A percentile compares a stretch with the other conserved stretches of the same genome.
Evolutionary conservation across 2,888 invertebrate species (phyloP).

Genomic region (Amphimallon solstitiale): DNA sequence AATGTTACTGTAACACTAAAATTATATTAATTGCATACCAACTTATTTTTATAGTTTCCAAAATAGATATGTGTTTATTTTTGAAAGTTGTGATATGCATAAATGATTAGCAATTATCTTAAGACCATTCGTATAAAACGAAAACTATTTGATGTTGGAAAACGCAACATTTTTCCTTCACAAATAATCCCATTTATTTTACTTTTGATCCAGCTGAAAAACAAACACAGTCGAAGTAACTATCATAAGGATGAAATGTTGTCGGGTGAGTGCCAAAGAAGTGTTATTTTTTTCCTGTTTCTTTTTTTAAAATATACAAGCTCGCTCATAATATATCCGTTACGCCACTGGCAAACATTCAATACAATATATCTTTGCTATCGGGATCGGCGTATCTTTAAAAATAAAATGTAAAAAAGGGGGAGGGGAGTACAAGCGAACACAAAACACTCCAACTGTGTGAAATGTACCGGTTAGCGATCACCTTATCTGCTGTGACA

Average conservation of each 20-base stretch:
- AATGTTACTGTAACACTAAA: no score
- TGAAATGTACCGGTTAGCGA: conserved; percentile 22
- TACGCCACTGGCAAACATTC: conserved; percentile 34
- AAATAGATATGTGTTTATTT: no score
- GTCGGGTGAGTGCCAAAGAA: conserved; percentile 4
- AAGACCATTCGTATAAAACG: no score
- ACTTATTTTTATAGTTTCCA: no score
- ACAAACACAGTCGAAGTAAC: no score
- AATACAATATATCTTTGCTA: conserved; percentile 29
- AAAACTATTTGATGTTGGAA: no score
- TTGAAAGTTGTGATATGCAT: no score
- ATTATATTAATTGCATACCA: no score
- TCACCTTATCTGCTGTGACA: conserved; percentile 17
- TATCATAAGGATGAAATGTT: conserved; percentile 1
- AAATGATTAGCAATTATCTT: no score
- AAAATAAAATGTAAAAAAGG: conserved; percentile 8
- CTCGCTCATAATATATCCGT: conserved; percentile 2
- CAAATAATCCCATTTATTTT: not conserved
- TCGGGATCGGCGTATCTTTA: conserved; percentile 16
- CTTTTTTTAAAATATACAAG: not conserved
- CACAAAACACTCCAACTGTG: conserved; percentile 13
- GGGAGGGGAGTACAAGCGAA: not conserved
- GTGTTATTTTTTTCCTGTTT: conserved; percentile 1
- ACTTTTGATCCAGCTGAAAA: not conserved
- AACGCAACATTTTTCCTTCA: not conserved